These are phyloP conservation scores for Odontothrips loti DNA, from an alignment of 2,888 invertebrate genomes.

Conservation along the genomic window DNA sequence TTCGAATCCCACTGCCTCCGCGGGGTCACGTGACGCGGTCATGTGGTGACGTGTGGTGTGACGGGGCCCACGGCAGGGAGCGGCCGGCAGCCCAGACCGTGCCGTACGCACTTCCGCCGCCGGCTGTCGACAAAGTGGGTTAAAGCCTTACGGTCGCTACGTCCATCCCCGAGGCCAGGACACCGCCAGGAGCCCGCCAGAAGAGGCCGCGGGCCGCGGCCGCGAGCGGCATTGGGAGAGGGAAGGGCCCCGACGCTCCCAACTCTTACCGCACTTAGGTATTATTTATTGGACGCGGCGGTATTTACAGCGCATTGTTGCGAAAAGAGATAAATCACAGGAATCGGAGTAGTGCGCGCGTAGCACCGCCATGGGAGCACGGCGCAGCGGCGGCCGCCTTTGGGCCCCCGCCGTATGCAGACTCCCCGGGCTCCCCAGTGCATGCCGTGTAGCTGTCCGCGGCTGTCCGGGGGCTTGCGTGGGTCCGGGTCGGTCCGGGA, in stretches of 20 bases:
- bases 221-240: too few species aligned
- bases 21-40: too few species aligned
- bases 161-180: neutral
- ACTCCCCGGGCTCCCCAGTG: neutral
- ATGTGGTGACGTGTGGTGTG: too few species aligned
- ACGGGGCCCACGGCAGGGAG: too few species aligned
- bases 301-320: conserved; percentile 22
- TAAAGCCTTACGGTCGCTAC: neutral
- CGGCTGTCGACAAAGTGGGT: neutral
- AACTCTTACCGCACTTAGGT: conserved; percentile 22
- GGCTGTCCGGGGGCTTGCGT: neutral
- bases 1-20: too few species aligned
- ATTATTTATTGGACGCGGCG: conserved; percentile 2
- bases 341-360: neutral
- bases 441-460: too few species aligned
- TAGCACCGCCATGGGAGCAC: neutral
- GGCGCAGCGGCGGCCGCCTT: neutral
- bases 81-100: too few species aligned
- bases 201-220: too few species aligned
- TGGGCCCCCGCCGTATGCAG: neutral
- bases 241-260: neutral
- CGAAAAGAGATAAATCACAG: neutral
- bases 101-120: too few species aligned
- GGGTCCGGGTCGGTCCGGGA: neutral
- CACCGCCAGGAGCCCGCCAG: too few species aligned